Evolutionary conservation across 2,797 vertebrate species (phyloP).

Genomic region (Karalla daura): DNA sequence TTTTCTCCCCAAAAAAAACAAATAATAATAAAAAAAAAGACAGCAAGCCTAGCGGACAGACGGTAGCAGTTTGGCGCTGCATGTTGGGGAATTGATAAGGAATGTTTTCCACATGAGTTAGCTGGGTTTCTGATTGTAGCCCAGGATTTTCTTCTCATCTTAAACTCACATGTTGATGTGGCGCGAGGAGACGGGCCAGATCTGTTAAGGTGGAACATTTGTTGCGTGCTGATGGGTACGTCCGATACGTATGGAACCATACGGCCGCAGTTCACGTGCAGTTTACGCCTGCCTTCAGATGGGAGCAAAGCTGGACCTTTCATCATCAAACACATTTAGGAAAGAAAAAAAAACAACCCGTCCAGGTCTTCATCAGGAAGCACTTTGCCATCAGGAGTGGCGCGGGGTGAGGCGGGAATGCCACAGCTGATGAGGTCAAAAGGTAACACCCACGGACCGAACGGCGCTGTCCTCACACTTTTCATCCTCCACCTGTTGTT

Average conservation of each 20-base stretch:
- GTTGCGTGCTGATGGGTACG: conserved; percentile 19
- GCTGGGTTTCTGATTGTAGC: conserved; percentile 46
- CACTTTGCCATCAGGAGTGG: conserved; percentile 11
- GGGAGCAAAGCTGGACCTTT: not conserved
- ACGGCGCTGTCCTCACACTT: conserved; percentile 27
- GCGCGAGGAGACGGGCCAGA: conserved; percentile 40
- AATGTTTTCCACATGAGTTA: conserved; percentile 81
- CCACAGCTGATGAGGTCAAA: conserved; percentile 46
- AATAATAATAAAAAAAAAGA: conserved; percentile 8
- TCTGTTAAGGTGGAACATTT: conserved; percentile 56
- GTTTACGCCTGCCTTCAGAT: conserved; percentile 2
- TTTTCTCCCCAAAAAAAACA: conserved; percentile 50
- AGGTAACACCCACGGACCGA: conserved; percentile 55
- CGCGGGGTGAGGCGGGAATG: not conserved
- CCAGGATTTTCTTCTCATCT: conserved; percentile 48
- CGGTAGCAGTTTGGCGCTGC: conserved; percentile 72
- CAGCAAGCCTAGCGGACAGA: conserved; percentile 48
- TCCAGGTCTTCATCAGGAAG: conserved; percentile 22
- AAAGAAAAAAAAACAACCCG: too few relatives aligned
- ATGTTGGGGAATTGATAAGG: conserved; percentile 70
- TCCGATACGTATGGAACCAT: conserved; percentile 5
- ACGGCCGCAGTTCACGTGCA: conserved; percentile 15
- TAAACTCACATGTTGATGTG: conserved; percentile 3
- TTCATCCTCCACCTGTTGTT: conserved; percentile 78
- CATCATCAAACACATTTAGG: conserved; percentile 8